phyloP scores from a whole-genome alignment of 2,113 vertebrate genomes.

The Muntiacus muntjak region DNA sequence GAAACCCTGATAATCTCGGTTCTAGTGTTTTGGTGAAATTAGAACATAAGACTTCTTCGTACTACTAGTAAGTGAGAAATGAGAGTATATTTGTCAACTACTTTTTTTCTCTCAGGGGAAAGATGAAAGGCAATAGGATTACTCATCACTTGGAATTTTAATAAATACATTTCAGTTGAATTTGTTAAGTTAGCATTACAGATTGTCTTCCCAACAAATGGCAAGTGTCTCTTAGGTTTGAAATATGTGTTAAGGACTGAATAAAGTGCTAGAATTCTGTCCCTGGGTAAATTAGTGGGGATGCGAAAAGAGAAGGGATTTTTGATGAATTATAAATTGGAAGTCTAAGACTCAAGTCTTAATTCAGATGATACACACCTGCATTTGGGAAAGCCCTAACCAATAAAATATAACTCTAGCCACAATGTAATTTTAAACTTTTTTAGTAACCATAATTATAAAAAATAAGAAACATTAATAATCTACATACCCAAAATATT shows the following conservation, averaged over 20 bases:
- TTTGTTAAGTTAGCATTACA: not conserved
- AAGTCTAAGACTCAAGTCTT: not conserved
- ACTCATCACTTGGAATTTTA: not conserved
- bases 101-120: not conserved
- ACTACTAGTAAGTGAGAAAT: not conserved
- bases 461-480: not conserved
- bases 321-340: not conserved
- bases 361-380: not conserved
- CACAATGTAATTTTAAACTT: not conserved
- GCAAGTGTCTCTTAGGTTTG: not conserved
- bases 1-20: not conserved
- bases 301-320: not conserved
- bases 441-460: not conserved
- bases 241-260: not conserved
- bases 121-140: not conserved
- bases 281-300: not conserved
- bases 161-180: not conserved
- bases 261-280: not conserved
- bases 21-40: not conserved
- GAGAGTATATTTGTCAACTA: not conserved
- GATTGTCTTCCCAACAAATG: not conserved
- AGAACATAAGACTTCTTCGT: not conserved
- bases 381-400: not conserved
- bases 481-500: not conserved
- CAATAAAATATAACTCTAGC: not conserved